These are phyloP conservation scores for Cotesia congregata DNA, from an alignment of 2,888 invertebrate genomes.

Conservation along the genomic window DNA sequence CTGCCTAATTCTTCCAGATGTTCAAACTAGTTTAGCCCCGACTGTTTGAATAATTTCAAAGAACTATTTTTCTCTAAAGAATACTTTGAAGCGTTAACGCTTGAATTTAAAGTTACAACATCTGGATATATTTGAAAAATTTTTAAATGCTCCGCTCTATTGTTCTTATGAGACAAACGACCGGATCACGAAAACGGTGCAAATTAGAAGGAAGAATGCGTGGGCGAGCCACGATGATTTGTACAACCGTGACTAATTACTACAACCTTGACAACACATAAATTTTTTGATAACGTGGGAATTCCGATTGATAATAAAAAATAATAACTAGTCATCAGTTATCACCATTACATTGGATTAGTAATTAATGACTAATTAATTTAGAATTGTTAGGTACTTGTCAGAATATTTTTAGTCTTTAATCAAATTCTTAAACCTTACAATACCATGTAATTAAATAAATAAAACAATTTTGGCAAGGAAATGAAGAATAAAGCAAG, in stretches of 20 bases:
- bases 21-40: neutral
- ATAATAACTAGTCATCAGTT: neutral
- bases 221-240: neutral
- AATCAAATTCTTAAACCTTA: neutral
- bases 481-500: constrained; percentile 18
- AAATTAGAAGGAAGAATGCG: neutral
- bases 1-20: constrained; percentile 11
- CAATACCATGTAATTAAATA: neutral
- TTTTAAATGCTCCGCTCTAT: neutral
- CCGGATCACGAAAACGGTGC: neutral
- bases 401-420: neutral
- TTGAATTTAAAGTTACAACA: neutral
- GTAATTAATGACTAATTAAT: neutral
- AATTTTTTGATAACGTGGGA: neutral
- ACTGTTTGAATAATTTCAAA: too few species aligned
- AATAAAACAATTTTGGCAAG: constrained; percentile 15
- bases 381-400: too few species aligned
- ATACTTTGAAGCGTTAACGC: too few species aligned
- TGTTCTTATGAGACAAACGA: neutral
- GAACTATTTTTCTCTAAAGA: too few species aligned
- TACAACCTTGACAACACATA: neutral
- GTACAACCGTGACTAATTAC: constrained; percentile 3
- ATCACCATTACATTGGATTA: neutral
- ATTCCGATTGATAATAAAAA: neutral
- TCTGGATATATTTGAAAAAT: neutral